These are phyloP conservation scores for Myripristis murdjan DNA, from an alignment of 2,797 vertebrate species.

Conservation along the genomic window DNA sequence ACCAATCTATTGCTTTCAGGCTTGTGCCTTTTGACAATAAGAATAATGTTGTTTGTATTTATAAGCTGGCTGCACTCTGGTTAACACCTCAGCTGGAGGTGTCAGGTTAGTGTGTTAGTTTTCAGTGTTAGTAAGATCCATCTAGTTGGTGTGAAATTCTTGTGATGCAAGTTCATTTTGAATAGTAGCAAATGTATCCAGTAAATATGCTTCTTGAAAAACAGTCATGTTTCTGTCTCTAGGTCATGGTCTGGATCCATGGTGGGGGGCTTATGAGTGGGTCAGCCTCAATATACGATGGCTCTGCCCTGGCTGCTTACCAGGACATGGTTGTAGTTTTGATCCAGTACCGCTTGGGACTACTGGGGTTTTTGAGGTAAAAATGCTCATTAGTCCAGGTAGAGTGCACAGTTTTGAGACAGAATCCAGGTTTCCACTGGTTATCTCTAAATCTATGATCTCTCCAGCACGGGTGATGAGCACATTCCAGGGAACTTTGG, in stretches of 20 bases:
- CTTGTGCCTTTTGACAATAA: too few relatives aligned
- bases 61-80: too few relatives aligned
- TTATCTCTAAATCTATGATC: constrained; percentile 8
- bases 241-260: constrained; percentile 92
- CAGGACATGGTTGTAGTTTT: constrained; percentile 87
- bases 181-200: too few relatives aligned
- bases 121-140: too few relatives aligned
- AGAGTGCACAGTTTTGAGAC: not conserved
- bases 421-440: not conserved
- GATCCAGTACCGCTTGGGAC: constrained; percentile 89
- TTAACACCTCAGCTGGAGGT: too few relatives aligned
- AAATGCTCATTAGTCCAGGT: too few relatives aligned
- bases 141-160: too few relatives aligned
- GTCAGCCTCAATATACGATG: constrained; percentile 79
- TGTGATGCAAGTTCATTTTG: too few relatives aligned
- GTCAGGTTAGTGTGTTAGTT: too few relatives aligned
- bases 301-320: constrained; percentile 83
- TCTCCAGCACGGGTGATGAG: constrained; percentile 81
- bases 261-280: constrained; percentile 78
- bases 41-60: too few relatives aligned
- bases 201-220: not conserved
- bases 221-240: constrained; percentile 14
- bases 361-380: constrained; percentile 89
- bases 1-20: too few relatives aligned
- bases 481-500: constrained; percentile 83